phyloP scores from a whole-genome alignment of 2,888 invertebrate genomes.

The Tholera decimalis region DNA sequence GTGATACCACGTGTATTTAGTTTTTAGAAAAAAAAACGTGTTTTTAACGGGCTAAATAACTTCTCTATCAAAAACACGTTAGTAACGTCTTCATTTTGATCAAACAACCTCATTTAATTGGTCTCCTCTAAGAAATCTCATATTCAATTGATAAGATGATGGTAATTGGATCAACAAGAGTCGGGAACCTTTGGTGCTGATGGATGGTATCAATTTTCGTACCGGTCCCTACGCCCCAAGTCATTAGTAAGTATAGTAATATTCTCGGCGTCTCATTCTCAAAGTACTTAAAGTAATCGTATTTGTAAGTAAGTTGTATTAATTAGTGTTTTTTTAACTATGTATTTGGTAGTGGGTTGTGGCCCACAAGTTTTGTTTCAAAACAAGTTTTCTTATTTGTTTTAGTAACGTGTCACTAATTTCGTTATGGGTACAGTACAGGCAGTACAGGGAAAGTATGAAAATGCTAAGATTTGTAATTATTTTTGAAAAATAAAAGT shows the following conservation, averaged over 20 bases:
- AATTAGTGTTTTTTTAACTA: constrained; percentile 63
- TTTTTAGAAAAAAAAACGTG: constrained; percentile 67
- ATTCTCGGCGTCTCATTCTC: constrained; percentile 56
- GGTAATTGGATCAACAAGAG: constrained; percentile 79
- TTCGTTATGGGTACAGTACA: not conserved
- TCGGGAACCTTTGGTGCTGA: constrained; percentile 75
- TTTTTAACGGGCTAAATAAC: constrained; percentile 79
- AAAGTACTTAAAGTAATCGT: constrained; percentile 60
- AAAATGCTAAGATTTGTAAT: not conserved
- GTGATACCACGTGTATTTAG: constrained; percentile 67
- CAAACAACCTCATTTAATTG: constrained; percentile 83
- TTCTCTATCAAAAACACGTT: constrained; percentile 78
- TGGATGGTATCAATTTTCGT: constrained; percentile 77
- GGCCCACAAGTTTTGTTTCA: constrained; percentile 3
- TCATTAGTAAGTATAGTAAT: constrained; percentile 69
- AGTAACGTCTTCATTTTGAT: constrained; percentile 83
- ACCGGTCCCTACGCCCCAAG: constrained; percentile 64
- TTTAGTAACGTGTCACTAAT: not conserved
- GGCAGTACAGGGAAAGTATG: too few species aligned
- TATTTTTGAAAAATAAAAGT: not conserved
- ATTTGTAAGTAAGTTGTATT: constrained; percentile 51
- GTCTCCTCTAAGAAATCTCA: constrained; percentile 78
- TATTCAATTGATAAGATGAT: constrained; percentile 83
- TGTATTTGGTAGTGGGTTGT: constrained; percentile 33
- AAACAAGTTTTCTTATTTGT: constrained; percentile 15